Percentiles rank a stretch among this genome's conserved stretches.
phyloP scores from a whole-genome alignment of 2,888 invertebrate genomes.

The Tiliacea aurago region DNA sequence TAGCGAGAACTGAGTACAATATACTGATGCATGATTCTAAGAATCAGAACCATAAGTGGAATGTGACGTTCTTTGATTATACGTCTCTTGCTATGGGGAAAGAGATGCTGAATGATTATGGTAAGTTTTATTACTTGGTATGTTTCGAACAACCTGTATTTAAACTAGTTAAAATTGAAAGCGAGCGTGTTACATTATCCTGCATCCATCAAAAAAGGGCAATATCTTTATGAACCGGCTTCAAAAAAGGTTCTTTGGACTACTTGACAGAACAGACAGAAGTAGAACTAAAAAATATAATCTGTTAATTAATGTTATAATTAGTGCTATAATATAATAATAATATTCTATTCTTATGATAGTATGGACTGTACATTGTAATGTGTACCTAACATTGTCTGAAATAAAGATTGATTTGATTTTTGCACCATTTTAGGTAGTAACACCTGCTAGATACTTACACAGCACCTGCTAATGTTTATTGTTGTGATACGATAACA shows the following conservation, averaged over 20 bases:
- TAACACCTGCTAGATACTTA: not conserved
- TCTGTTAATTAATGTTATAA: no score
- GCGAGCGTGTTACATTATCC: no score
- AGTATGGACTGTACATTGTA: no score
- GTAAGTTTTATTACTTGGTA: conserved; percentile 82
- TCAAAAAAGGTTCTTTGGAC: no score
- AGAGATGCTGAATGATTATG: conserved; percentile 95
- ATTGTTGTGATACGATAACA: not conserved
- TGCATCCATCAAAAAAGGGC: no score
- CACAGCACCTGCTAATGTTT: not conserved
- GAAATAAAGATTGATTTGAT: no score
- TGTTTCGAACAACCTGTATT: not conserved
- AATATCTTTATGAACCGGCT: no score
- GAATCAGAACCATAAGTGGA: conserved; percentile 94
- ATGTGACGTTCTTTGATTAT: conserved; percentile 99
- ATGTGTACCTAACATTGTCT: no score
- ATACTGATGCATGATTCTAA: conserved; percentile 97
- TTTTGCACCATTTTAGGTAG: no score
- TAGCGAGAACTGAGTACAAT: conserved; percentile 97
- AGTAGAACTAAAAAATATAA: not conserved
- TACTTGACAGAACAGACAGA: not conserved
- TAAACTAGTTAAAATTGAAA: no score
- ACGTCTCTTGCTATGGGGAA: conserved; percentile 95
- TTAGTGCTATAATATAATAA: no score
- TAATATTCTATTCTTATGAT: no score